Evolutionary conservation across 2,113 vertebrate species (phyloP).

Genomic region (Oriolus oriolus): DNA sequence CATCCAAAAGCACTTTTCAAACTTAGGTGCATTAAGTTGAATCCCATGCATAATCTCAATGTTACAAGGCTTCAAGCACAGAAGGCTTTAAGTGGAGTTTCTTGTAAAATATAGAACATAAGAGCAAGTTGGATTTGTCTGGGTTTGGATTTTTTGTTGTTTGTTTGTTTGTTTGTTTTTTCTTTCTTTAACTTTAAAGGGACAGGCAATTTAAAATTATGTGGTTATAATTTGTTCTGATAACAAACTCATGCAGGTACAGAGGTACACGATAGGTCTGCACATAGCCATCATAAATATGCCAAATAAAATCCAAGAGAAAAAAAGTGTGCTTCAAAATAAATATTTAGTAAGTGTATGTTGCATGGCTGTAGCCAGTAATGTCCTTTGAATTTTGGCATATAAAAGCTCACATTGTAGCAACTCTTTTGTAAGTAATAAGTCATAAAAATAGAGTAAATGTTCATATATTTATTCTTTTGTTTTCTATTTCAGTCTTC

Average conservation of each 20-base stretch:
- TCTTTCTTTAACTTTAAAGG: not conserved
- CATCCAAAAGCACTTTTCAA: not conserved
- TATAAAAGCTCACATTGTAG: not conserved
- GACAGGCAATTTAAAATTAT: not conserved
- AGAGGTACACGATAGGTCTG: not conserved
- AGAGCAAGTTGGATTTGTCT: not conserved
- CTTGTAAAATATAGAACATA: rapidly evolving
- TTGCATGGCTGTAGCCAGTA: not conserved
- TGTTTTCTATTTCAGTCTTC: not conserved
- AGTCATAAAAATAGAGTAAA: not conserved
- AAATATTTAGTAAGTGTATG: not conserved
- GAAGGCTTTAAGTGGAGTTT: not conserved
- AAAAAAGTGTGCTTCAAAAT: not conserved
- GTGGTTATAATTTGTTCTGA: not conserved
- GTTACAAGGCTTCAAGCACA: not conserved
- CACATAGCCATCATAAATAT: not conserved
- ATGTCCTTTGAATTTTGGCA: not conserved
- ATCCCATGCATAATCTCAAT: not conserved
- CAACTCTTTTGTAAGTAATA: not conserved
- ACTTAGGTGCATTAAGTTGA: not conserved
- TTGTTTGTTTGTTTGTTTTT: not conserved
- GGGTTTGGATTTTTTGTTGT: not conserved
- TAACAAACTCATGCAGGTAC: not conserved
- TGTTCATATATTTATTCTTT: not conserved
- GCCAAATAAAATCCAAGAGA: not conserved